These are phyloP conservation scores for Eristalis pertinax DNA, from an alignment of 2,888 invertebrate species.

Conservation along the genomic window DNA sequence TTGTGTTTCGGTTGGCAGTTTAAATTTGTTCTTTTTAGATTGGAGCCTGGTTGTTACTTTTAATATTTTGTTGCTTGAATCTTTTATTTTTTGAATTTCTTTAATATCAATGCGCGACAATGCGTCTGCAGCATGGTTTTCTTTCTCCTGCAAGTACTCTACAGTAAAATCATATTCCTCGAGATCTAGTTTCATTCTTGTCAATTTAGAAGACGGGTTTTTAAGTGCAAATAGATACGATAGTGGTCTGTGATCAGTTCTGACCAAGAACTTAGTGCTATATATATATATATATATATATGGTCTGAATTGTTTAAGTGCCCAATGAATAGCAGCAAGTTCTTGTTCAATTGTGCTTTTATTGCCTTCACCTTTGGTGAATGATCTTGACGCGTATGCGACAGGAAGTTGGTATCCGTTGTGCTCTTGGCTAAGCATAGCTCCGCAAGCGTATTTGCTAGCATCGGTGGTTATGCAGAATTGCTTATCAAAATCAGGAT, in stretches of 20 bases:
- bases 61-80: not conserved
- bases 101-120: conserved; percentile 48
- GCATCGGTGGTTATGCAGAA: too few relatives aligned
- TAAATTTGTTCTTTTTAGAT: too few relatives aligned
- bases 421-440: too few relatives aligned
- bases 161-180: conserved; percentile 72
- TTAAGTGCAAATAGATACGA: conserved; percentile 72
- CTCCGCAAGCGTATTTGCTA: too few relatives aligned
- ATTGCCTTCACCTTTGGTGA: too few relatives aligned
- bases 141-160: conserved; percentile 70
- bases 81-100: too few relatives aligned
- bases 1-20: too few relatives aligned
- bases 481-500: conserved; percentile 25
- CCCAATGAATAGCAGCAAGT: conserved; percentile 69
- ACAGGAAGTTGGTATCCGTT: too few relatives aligned
- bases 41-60: not conserved
- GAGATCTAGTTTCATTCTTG: conserved; percentile 73
- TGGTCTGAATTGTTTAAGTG: conserved; percentile 72
- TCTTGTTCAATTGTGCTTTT: not conserved
- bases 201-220: too few relatives aligned
- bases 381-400: too few relatives aligned
- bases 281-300: too few relatives aligned
- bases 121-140: conserved; percentile 58
- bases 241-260: conserved; percentile 73
- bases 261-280: conserved; percentile 68